phyloP scores from a whole-genome alignment of 2,113 vertebrate genomes.

The Leptosomus discolor region DNA sequence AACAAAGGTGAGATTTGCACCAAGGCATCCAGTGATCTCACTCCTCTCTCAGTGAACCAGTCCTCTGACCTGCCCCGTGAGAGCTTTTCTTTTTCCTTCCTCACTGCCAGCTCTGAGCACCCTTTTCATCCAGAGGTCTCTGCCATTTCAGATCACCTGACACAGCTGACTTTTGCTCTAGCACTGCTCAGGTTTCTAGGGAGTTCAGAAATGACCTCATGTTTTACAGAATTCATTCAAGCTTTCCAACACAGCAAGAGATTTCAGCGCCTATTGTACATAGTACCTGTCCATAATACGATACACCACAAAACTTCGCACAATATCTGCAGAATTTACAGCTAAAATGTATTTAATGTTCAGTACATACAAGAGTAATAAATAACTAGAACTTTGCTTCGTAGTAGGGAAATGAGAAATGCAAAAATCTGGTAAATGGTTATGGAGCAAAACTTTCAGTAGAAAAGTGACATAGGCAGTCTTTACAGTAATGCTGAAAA shows the following conservation, averaged over 20 bases:
- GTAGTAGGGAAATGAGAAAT: neutral
- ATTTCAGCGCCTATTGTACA: neutral
- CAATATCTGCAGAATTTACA: neutral
- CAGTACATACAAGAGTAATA: neutral
- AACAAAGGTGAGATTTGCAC: slow-evolving; percentile 10
- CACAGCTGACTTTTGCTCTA: neutral
- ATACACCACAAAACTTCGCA: neutral
- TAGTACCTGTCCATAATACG: neutral
- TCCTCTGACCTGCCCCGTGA: neutral
- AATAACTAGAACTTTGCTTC: neutral
- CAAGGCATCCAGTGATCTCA: neutral
- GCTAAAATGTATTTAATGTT: neutral
- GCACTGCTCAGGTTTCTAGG: slow-evolving; percentile 6
- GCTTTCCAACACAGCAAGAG: neutral
- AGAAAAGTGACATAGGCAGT: neutral
- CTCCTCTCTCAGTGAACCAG: neutral
- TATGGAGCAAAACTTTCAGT: neutral
- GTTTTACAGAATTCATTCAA: neutral
- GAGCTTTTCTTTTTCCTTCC: neutral
- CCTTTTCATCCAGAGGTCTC: slow-evolving; percentile 15
- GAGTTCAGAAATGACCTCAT: slow-evolving; percentile 22
- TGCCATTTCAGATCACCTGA: neutral
- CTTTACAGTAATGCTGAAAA: neutral
- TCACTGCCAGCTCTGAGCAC: neutral
- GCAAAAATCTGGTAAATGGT: neutral